Evolutionary conservation across 2,113 vertebrate species (phyloP).

Genomic region (Rhombomys opimus): DNA sequence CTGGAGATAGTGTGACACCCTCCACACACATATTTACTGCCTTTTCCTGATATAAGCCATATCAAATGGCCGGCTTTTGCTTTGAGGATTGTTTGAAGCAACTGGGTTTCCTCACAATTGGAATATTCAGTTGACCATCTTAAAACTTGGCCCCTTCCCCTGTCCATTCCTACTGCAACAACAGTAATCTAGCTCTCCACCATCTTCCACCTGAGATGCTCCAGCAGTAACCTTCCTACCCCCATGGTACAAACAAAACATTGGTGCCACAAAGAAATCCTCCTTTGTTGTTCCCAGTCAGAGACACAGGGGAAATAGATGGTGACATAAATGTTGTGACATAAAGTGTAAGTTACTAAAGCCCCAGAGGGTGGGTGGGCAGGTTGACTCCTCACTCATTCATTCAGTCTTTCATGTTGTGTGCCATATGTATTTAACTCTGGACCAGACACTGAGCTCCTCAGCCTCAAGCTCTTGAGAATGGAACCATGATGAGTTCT

Average conservation of each 20-base stretch:
- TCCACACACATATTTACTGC: not conserved
- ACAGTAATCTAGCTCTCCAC: not conserved
- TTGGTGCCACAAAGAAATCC: slow-evolving; percentile 7
- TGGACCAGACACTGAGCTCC: not conserved
- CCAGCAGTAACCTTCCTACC: not conserved
- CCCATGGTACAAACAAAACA: not conserved
- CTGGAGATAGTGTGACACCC: not conserved
- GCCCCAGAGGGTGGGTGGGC: not conserved
- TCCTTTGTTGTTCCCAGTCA: slow-evolving; percentile 1
- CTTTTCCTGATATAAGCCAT: slow-evolving; percentile 41
- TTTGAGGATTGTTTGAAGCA: slow-evolving; percentile 52
- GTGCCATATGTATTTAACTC: slow-evolving; percentile 17
- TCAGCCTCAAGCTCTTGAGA: not conserved
- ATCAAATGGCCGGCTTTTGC: slow-evolving; percentile 43
- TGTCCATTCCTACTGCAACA: slow-evolving; percentile 21
- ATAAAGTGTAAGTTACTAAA: slow-evolving; percentile 12
- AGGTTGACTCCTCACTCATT: not conserved
- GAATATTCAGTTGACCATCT: not conserved
- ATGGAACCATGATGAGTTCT: not conserved
- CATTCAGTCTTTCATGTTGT: not conserved
- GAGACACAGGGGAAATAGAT: not conserved
- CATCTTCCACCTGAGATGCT: slow-evolving; percentile 31
- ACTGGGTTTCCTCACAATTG: slow-evolving; percentile 25
- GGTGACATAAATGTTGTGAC: not conserved
- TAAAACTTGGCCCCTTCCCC: not conserved